A percentile compares a stretch with the other conserved stretches of the same genome.
Conservation (phyloP, 2,113 vertebrate genomes). For the Mesitornis unicolor region DNA sequence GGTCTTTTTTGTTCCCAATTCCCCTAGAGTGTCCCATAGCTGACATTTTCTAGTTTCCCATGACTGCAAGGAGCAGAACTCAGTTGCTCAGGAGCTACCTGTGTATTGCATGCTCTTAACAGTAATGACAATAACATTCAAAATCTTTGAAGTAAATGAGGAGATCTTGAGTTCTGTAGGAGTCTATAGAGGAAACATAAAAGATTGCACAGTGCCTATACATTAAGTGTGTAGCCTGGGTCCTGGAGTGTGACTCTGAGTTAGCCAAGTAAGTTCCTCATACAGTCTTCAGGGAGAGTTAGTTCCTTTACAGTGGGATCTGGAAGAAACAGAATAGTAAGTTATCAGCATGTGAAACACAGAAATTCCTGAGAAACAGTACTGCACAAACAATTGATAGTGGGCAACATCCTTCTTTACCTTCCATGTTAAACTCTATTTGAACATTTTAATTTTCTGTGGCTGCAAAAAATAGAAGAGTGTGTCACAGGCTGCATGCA, state of each 20-base stretch:
- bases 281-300: not conserved
- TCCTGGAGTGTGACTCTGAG: not conserved
- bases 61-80: not conserved
- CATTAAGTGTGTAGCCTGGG: not conserved
- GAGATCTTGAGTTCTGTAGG: not conserved
- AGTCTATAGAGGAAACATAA: not conserved
- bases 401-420: not conserved
- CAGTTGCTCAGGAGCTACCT: not conserved
- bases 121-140: not conserved
- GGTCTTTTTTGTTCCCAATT: not conserved
- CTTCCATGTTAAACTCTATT: not conserved
- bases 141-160: not conserved
- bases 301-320: not conserved
- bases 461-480: not conserved
- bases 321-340: not conserved
- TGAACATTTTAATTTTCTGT: not conserved
- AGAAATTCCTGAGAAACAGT: not conserved
- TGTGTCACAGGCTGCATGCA: not conserved
- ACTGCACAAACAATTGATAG: not conserved
- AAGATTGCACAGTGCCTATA: not conserved
- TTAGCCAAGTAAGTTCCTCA: not conserved
- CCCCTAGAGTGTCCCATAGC: accelerated
- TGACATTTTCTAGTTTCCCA: not conserved
- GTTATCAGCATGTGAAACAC: not conserved
- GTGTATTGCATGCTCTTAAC: not conserved